Evolutionary conservation across 2,888 invertebrate species (phyloP).

Genomic region (Nephrotoma guestfalica): DNA sequence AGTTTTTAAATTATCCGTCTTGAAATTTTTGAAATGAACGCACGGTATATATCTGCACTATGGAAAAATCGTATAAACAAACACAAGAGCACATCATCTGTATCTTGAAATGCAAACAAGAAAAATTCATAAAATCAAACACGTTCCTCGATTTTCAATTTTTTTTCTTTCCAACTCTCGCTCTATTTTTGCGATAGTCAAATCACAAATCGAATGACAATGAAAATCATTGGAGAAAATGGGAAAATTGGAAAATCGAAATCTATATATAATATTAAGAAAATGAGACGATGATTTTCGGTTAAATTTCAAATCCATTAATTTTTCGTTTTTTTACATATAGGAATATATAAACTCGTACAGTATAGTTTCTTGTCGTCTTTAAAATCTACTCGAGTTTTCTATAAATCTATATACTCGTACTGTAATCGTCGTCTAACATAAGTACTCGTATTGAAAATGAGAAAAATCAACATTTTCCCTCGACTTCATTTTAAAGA

Average conservation of each 20-base stretch:
- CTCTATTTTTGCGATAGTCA: background rate
- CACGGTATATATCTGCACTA: background rate
- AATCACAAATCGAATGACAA: background rate
- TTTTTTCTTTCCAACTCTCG: background rate
- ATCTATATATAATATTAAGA: background rate
- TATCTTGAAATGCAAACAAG: background rate
- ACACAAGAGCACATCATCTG: background rate
- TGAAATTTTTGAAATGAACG: background rate
- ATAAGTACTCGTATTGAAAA: background rate
- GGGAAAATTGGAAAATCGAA: background rate
- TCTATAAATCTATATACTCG: background rate
- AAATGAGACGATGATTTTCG: background rate
- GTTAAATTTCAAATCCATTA: background rate
- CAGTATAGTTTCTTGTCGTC: background rate
- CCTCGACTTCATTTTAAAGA: background rate
- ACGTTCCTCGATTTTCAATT: background rate
- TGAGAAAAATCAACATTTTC: background rate
- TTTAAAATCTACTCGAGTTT: background rate
- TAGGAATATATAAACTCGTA: background rate
- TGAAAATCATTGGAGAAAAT: background rate
- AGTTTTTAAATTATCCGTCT: too few species aligned
- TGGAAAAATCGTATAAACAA: background rate
- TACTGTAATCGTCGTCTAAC: background rate
- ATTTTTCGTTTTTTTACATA: background rate
- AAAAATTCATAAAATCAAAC: background rate